Evolutionary conservation across 2,113 vertebrate species (phyloP).

Genomic region (Neofelis nebulosa): DNA sequence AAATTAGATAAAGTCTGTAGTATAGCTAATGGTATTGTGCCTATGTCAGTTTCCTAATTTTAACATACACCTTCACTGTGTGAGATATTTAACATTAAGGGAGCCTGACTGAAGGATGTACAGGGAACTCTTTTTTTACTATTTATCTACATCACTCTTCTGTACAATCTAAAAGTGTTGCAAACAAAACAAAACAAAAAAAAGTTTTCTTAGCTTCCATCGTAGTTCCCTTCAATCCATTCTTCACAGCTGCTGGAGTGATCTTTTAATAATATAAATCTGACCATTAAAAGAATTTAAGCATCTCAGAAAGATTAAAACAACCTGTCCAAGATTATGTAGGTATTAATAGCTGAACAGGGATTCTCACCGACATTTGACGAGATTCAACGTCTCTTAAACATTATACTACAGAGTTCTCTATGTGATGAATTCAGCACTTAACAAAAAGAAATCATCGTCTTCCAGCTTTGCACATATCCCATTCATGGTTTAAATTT

Average conservation of each 20-base stretch:
- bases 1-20: neutral
- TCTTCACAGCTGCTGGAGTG: neutral
- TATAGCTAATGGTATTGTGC: neutral
- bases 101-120: neutral
- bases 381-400: neutral
- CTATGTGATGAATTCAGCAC: neutral
- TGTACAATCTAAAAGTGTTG: neutral
- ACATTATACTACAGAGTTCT: neutral
- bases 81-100: neutral
- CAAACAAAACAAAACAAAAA: neutral
- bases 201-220: neutral
- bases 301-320: neutral
- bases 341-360: neutral
- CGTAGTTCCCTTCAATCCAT: neutral
- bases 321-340: neutral
- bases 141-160: neutral
- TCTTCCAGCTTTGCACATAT: neutral
- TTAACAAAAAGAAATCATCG: neutral
- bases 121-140: neutral
- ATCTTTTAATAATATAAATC: slow-evolving; percentile 20
- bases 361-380: neutral
- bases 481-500: neutral
- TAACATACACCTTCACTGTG: neutral
- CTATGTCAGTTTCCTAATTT: neutral
- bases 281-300: neutral